These are phyloP conservation scores for Scylla paramamosain DNA, from an alignment of 1,140 invertebrate genomes.

Conservation along the genomic window DNA sequence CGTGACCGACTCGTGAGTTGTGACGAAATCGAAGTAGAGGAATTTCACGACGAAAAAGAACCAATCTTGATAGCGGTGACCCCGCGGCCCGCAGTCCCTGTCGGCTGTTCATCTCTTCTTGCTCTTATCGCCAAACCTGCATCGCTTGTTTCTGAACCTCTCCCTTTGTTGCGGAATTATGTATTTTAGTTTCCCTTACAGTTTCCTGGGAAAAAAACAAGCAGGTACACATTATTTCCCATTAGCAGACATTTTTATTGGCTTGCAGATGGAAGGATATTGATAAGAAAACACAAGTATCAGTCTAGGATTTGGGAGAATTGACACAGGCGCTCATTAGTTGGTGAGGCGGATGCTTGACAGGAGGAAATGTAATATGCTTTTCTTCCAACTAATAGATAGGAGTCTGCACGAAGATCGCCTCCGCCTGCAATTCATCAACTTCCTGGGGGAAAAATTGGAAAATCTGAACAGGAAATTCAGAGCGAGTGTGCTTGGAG, in stretches of 20 bases:
- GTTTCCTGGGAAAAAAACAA: not conserved
- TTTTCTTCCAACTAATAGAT: not conserved
- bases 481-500: not conserved
- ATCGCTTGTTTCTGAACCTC: not conserved
- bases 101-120: not conserved
- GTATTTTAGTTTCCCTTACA: not conserved
- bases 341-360: not conserved
- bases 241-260: not conserved
- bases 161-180: not conserved
- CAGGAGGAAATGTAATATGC: not conserved
- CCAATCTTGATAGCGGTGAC: not conserved
- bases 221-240: not conserved
- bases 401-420: not conserved
- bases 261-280: not conserved
- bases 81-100: not conserved
- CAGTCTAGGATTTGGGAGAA: not conserved
- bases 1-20: conserved; percentile 4
- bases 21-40: not conserved
- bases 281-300: not conserved
- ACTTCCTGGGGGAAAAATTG: not conserved
- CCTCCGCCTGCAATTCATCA: not conserved
- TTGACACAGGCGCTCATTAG: not conserved
- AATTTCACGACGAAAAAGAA: conserved; percentile 14
- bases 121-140: not conserved
- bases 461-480: not conserved